Conservation (phyloP, 2,888 invertebrate species). For the Thereva unica region DNA sequence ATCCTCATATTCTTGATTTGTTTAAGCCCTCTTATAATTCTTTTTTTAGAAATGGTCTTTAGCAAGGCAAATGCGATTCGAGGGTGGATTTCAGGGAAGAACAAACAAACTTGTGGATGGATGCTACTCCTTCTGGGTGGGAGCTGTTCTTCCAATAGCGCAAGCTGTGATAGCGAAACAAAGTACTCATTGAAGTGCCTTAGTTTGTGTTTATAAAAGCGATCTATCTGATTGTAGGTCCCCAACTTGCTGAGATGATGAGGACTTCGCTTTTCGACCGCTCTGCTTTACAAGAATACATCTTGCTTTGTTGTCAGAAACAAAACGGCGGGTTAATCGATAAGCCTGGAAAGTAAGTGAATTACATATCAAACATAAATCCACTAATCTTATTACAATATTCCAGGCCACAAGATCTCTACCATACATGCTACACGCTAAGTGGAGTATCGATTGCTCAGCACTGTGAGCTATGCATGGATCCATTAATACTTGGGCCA, state of each 20-base stretch:
- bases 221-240: conserved; percentile 21
- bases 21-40: conserved; percentile 35
- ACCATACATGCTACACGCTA: conserved; percentile 96
- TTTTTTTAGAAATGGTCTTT: conserved; percentile 77
- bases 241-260: conserved; percentile 42
- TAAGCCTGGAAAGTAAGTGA: conserved; percentile 89
- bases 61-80: conserved; percentile 88
- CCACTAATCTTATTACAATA: conserved; percentile 36
- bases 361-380: background rate
- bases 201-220: conserved; percentile 36
- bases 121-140: conserved; percentile 99
- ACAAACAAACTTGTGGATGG: conserved; percentile 98
- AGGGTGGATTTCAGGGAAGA: conserved; percentile 97
- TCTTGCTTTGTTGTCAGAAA: conserved; percentile 90
- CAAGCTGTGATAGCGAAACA: conserved; percentile 70
- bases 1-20: conserved; percentile 38
- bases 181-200: conserved; percentile 46
- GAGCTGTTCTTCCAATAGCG: conserved; percentile 86
- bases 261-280: conserved; percentile 71
- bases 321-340: conserved; percentile 88
- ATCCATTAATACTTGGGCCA: conserved; percentile 67
- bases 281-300: conserved; percentile 90
- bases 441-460: conserved; percentile 95
- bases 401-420: conserved; percentile 82
- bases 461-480: conserved; percentile 61